Evolutionary conservation across 2,797 vertebrate genomes (phyloP).

Genomic region (Xiphorhynchus erythropygius): DNA sequence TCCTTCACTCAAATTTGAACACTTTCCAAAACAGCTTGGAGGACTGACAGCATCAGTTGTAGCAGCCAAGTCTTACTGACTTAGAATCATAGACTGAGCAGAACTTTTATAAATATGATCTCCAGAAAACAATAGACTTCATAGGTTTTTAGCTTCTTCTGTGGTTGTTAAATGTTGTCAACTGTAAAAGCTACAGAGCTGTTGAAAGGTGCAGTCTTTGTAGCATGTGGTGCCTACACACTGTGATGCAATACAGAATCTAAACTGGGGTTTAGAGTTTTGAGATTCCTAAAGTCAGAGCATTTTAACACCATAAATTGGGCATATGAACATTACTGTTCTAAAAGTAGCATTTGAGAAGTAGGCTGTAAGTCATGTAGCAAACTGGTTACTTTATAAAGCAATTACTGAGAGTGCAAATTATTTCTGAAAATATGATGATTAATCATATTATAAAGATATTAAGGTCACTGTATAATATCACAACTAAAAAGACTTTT

Average conservation of each 20-base stretch:
- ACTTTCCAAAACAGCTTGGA: background rate
- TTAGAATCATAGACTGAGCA: background rate
- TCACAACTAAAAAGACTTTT: background rate
- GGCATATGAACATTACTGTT: background rate
- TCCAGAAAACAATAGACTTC: background rate
- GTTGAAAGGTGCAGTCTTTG: background rate
- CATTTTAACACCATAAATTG: background rate
- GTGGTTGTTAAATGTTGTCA: background rate
- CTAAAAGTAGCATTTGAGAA: background rate
- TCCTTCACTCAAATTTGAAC: background rate
- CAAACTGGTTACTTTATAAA: background rate
- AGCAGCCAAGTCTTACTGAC: background rate
- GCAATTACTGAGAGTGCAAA: background rate
- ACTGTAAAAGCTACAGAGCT: background rate
- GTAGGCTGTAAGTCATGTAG: background rate
- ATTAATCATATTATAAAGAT: background rate
- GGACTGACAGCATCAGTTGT: background rate
- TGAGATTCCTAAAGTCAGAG: background rate
- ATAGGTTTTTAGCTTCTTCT: background rate
- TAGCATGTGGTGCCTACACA: background rate
- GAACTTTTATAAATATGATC: background rate
- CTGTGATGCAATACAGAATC: background rate
- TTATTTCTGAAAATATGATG: background rate
- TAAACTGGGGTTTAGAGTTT: background rate
- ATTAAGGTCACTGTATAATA: background rate